phyloP scores from a whole-genome alignment of 2,888 invertebrate genomes.

The Orchesellides sinensis region DNA sequence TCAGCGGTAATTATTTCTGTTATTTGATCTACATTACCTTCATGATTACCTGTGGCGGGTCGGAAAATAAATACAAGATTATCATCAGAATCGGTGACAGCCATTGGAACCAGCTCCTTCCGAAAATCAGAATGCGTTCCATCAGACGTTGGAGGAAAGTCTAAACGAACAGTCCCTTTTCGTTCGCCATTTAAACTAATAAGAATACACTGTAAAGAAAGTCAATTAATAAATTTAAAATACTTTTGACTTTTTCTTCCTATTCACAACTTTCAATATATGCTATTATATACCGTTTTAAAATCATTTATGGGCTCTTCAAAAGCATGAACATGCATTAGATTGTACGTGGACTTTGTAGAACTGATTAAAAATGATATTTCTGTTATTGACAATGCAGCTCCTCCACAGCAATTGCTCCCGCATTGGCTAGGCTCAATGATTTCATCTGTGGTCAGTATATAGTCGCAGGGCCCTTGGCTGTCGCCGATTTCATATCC shows the following conservation, averaged over 20 bases:
- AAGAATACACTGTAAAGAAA: constrained; percentile 13
- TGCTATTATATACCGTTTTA: constrained; percentile 2
- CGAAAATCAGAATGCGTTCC: constrained; percentile 19
- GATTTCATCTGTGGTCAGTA: constrained; percentile 15
- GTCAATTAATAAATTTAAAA: background rate
- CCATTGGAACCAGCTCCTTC: constrained; percentile 30
- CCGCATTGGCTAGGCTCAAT: constrained; percentile 1
- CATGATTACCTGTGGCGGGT: background rate
- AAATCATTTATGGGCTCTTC: constrained; percentile 6
- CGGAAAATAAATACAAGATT: constrained; percentile 45
- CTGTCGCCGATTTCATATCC: constrained; percentile 21
- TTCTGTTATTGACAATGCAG: background rate
- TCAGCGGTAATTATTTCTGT: constrained; percentile 48
- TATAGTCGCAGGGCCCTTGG: constrained; percentile 6
- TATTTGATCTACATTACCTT: background rate
- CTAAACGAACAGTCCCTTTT: constrained; percentile 21
- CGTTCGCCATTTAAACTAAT: constrained; percentile 34
- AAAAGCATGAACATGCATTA: constrained; percentile 16
- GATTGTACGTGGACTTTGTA: background rate
- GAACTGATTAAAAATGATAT: background rate
- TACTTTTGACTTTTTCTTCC: background rate
- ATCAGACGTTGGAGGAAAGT: constrained; percentile 27
- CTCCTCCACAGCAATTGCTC: background rate
- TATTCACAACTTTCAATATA: background rate
- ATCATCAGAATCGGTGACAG: constrained; percentile 12